A percentile compares a stretch with the other conserved stretches of the same genome.
Evolutionary conservation across 2,113 vertebrate species (phyloP).

Genomic region (Myanophis thanlyinensis): DNA sequence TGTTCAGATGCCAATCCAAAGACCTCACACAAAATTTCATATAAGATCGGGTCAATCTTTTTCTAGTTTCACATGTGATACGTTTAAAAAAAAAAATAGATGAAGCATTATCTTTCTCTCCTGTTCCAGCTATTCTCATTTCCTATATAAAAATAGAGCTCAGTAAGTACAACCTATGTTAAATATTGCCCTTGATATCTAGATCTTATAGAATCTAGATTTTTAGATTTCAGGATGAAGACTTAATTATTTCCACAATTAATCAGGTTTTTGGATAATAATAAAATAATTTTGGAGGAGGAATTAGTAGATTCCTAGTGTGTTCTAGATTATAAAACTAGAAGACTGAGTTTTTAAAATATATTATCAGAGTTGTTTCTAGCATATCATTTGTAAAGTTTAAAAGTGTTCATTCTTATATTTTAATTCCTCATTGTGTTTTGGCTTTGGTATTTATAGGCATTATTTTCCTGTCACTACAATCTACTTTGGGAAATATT

Average conservation of each 20-base stretch:
- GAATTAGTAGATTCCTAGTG: neutral
- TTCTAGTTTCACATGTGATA: neutral
- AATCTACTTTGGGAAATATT: neutral
- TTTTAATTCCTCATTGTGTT: neutral
- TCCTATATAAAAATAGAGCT: neutral
- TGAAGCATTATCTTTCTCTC: neutral
- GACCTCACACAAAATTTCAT: neutral
- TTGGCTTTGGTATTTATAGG: neutral
- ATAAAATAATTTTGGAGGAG: neutral
- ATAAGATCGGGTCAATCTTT: neutral
- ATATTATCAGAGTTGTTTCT: neutral
- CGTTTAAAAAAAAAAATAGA: neutral
- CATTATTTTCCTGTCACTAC: neutral
- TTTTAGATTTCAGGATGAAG: neutral
- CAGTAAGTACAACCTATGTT: neutral
- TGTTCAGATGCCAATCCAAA: neutral
- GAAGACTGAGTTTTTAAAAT: neutral
- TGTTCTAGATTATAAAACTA: neutral
- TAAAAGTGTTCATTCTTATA: neutral
- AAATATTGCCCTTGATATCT: neutral
- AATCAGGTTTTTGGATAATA: neutral
- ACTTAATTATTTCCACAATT: neutral
- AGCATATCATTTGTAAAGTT: neutral
- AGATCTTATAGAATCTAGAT: neutral
- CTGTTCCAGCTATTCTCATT: neutral